Base-by-base conservation (phyloP, 2,888 invertebrate genomes). In the Orchesellides sinensis region DNA sequence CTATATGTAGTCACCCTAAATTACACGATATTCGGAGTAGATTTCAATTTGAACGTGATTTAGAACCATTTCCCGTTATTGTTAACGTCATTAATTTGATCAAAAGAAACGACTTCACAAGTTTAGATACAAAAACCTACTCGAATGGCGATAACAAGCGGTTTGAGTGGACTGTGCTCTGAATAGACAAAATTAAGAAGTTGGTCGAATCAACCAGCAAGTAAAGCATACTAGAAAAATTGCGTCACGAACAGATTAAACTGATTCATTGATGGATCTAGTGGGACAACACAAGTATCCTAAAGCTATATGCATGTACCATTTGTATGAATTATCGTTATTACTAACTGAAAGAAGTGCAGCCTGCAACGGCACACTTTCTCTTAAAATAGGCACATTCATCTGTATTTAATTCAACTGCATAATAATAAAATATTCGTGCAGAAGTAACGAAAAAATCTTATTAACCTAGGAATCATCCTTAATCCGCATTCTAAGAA, bases 231-330 rank as follows among this genome's bases (percentile, higher is more conserved):
- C 19, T 59, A 17, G 35, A 77, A 52, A 70, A 78, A 70, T 78
- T 78, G 78, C 78, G 52, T 78, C 78, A 78, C 78, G 78, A 78
- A 27, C 78, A 78, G 70, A 70, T 78, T 78, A 78, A 61, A 63
- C 78, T 78, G 78, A 78, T 78, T 70, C 78, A 78, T 70, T 49
- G 69, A 61, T 45, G 52, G 12, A 56, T 12, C 29, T 68, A 69
- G 75, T 77, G 75, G 68, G 59, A 77, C 68, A 68, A 68, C 75
- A 77, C 59, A 68, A 32, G 27, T 52, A 65, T 52, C n/a, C n/a
- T n/a, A n/a, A n/a, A n/a, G n/a, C n/a, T n/a, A n/a, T n/a, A n/a
- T n/a, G n/a, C n/a, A n/a, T n/a, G n/a, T n/a, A n/a, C n/a, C n/a
- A n/a, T n/a, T n/a, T n/a, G n/a, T n/a, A n/a, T n/a, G n/a, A n/a